A percentile compares a stretch with the other conserved stretches of the same genome.
Conservation (phyloP, 2,797 vertebrate species). For the Sparus aurata region DNA sequence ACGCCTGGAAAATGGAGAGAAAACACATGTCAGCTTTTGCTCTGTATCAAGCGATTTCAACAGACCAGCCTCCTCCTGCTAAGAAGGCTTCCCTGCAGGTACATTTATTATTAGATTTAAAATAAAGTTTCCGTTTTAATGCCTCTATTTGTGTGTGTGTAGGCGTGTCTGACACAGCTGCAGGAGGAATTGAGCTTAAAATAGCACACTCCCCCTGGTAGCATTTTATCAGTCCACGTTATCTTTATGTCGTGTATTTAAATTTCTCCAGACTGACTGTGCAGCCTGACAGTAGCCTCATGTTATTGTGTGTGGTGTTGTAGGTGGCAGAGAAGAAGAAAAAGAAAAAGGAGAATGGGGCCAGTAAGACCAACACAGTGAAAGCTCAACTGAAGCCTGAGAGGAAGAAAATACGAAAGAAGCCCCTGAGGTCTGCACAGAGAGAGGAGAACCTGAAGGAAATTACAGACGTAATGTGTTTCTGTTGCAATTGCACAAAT, state of each 20-base stretch:
- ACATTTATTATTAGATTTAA: neutral
- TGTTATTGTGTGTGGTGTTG: neutral
- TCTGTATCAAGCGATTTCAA: slow-evolving; percentile 73
- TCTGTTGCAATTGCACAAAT: neutral
- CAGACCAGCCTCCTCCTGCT: slow-evolving; percentile 25
- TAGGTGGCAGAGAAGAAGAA: slow-evolving; percentile 77
- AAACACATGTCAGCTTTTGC: slow-evolving; percentile 86
- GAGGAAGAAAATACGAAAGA: slow-evolving; percentile 67
- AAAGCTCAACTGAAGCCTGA: slow-evolving; percentile 67
- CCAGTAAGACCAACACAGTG: slow-evolving; percentile 13
- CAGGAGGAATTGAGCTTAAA: neutral
- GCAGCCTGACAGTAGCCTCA: neutral
- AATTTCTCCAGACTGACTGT: neutral
- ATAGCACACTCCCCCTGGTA: neutral
- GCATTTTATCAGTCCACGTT: neutral
- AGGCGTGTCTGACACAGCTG: neutral
- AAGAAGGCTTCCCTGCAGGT: slow-evolving; percentile 69
- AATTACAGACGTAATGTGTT: slow-evolving; percentile 34
- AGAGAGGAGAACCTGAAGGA: slow-evolving; percentile 41
- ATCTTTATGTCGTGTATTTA: no score
- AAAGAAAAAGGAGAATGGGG: slow-evolving; percentile 71
- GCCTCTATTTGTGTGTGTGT: neutral
- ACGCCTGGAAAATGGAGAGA: slow-evolving; percentile 73
- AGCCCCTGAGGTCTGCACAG: slow-evolving; percentile 31
- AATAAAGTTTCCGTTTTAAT: neutral